Conservation (phyloP, 37 sponge, comb jelly and placozoan species). For the Ephydatia muelleri region DNA sequence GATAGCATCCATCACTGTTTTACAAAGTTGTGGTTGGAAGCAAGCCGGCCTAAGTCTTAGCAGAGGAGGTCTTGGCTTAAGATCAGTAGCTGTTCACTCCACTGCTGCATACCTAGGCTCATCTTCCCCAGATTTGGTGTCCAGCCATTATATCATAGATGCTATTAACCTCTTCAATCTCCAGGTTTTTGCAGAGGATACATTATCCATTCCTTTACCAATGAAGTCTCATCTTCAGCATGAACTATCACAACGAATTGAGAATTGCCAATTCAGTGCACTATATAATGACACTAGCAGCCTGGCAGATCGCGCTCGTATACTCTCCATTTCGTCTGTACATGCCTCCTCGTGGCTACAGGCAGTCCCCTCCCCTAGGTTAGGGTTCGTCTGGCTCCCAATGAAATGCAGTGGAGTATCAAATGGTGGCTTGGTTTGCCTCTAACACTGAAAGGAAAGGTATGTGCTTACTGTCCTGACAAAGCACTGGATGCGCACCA, state of each 20-base stretch:
- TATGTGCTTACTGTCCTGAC: not conserved
- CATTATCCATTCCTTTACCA: not conserved
- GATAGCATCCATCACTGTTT: not conserved
- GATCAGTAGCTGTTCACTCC: not conserved
- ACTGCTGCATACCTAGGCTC: not conserved
- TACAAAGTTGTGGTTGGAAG: not conserved
- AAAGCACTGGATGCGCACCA: not conserved
- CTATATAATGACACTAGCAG: not conserved
- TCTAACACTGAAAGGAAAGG: not conserved
- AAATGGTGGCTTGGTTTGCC: not conserved
- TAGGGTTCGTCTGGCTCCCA: not conserved
- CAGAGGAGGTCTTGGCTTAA: not conserved
- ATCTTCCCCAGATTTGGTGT: not conserved
- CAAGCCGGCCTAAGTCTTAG: not conserved
- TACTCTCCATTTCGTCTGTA: not conserved
- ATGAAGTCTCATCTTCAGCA: not conserved
- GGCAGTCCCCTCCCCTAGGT: not conserved
- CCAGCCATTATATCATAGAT: not conserved
- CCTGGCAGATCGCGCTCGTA: not conserved
- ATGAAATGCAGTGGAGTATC: not conserved
- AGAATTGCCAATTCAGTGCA: not conserved
- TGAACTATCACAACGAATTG: not conserved
- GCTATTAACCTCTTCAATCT: not conserved
- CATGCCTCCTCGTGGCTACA: not conserved
- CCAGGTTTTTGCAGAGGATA: not conserved